phyloP scores from a whole-genome alignment of 2,113 vertebrate genomes.

The Nanorana parkeri region DNA sequence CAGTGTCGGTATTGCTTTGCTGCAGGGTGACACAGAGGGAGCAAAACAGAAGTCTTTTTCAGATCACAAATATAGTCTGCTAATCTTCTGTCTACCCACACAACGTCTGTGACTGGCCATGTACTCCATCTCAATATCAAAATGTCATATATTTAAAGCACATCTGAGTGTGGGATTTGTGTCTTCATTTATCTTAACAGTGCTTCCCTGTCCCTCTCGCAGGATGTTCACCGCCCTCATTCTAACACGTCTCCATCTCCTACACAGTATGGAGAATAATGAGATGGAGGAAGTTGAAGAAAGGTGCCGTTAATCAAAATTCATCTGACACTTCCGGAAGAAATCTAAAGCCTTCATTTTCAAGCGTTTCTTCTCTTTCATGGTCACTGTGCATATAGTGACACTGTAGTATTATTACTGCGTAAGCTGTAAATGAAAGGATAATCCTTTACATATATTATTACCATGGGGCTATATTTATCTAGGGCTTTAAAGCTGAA shows the following conservation, averaged over 20 bases:
- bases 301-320: neutral
- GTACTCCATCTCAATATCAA: conserved; percentile 46
- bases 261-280: conserved; percentile 27
- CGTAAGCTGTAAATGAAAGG: too few relatives aligned
- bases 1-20: conserved; percentile 22
- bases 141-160: conserved; percentile 55
- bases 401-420: too few relatives aligned
- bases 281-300: neutral
- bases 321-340: neutral
- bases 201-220: conserved; percentile 19
- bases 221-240: conserved; percentile 35
- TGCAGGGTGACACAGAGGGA: conserved; percentile 37
- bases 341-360: neutral
- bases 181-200: neutral
- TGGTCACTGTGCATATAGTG: too few relatives aligned
- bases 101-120: conserved; percentile 55
- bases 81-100: conserved; percentile 53
- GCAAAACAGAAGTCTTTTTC: conserved; percentile 16
- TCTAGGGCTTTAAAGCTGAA: too few relatives aligned
- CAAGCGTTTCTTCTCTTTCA: too few relatives aligned
- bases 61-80: conserved; percentile 45
- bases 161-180: conserved; percentile 49
- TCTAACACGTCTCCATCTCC: conserved; percentile 43
- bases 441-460: too few relatives aligned
- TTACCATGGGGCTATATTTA: too few relatives aligned